Conservation (phyloP, 2,113 vertebrate species). For the Xiphophorus maculatus region DNA sequence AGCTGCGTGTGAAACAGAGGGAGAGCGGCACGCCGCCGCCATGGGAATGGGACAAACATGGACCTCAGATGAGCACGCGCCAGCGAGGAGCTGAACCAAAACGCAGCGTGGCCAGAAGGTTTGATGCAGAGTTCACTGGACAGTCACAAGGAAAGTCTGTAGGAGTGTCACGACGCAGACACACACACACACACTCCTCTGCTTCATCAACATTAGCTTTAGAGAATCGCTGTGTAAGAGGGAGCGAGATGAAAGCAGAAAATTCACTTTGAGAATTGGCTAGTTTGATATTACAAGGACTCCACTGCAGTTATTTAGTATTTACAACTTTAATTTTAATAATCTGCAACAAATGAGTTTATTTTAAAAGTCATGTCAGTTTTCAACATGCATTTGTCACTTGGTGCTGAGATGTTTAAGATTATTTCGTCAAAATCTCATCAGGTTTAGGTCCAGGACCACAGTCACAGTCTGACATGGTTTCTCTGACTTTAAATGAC, state of each 20-base stretch:
- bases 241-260: too few relatives aligned
- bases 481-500: not conserved
- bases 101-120: constrained; percentile 68
- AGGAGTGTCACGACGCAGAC: constrained; percentile 61
- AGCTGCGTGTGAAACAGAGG: constrained; percentile 60
- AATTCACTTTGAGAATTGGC: too few relatives aligned
- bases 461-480: not conserved
- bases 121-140: constrained; percentile 39
- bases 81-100: constrained; percentile 25
- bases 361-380: too few relatives aligned
- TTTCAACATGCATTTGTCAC: not conserved
- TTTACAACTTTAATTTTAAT: too few relatives aligned
- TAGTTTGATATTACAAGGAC: too few relatives aligned
- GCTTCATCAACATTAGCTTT: not conserved
- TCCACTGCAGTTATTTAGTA: too few relatives aligned
- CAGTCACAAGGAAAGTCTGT: constrained; percentile 51
- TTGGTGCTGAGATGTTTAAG: not conserved
- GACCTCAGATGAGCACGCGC: constrained; percentile 40
- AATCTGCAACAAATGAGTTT: too few relatives aligned
- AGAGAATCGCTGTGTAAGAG: not conserved
- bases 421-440: not conserved
- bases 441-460: not conserved
- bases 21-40: constrained; percentile 48
- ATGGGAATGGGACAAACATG: constrained; percentile 58
- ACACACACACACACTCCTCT: not conserved